Evolutionary conservation across 2,888 invertebrate species (phyloP), one percentile per base, ranked within the genome.

Genomic region (Papilio gigon): DNA sequence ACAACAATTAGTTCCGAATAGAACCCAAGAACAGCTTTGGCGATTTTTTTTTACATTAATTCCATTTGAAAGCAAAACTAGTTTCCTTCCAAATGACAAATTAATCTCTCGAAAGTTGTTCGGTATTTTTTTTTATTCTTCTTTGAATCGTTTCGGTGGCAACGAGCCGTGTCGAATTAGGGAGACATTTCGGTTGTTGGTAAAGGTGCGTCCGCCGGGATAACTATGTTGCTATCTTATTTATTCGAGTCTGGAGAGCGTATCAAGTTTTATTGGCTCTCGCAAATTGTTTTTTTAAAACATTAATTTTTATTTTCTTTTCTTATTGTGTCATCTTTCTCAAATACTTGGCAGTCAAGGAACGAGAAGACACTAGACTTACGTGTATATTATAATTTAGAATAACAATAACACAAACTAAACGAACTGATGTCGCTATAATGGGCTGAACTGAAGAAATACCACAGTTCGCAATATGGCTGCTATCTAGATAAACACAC

Each of bases 81-180:
- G 84, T 87, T 86, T 84, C 81, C 75, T 81, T 83, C 77, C 88
- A 90, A 91, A 90, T 90, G 91, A 90, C 90, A 87, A 90, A 89
- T 88, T 91, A 91, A 91, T 90, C 88, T 84, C 83, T 90, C 75
- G 84, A 89, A 88, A 89, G 87, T 87, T 85, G 77, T 76, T 74
- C 78, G 78, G 71, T 70, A 76, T 73, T 74, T 78, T 86, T 86
- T 86, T 86, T 84, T 50, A 50, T 53, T 30, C 53, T 56, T 30
- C 53, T 80, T 77, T 72, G 74, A 80, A 80, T 78, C 78, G 80
- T 85, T 83, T 83, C 78, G 72, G 78, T 84, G 76, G 82, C 90
- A 89, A 84, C 90, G 83, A 85, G 77, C 78, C 86, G 88, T 69
- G 75, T 74, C 83, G 76, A 84, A 89, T 89, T 84, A 83, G 77